These are phyloP conservation scores for Pseudomugil tenellus DNA, from an alignment of 2,797 vertebrate genomes.

Conservation along the genomic window DNA sequence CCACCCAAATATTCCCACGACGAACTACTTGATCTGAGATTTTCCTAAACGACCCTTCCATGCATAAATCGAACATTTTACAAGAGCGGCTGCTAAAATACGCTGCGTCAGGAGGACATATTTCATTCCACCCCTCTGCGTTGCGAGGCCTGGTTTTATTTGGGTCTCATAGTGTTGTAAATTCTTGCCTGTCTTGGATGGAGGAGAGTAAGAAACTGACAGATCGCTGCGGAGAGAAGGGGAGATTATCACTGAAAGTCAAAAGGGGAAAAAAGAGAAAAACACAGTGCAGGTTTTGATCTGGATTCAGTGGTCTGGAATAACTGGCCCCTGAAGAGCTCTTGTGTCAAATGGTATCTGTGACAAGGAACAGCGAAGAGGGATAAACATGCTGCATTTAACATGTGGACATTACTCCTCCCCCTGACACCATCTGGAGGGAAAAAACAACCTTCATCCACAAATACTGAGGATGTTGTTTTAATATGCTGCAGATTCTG, in stretches of 20 bases:
- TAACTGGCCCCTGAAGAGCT: constrained; percentile 79
- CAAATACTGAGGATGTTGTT: constrained; percentile 30
- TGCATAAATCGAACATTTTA: constrained; percentile 6
- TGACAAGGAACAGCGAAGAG: constrained; percentile 73
- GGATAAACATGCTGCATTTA: constrained; percentile 75
- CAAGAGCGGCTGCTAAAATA: constrained; percentile 7
- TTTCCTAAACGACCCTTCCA: constrained; percentile 13
- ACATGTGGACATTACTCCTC: constrained; percentile 73
- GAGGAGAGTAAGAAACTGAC: constrained; percentile 30
- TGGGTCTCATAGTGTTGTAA: constrained; percentile 32
- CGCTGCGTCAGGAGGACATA: constrained; percentile 11
- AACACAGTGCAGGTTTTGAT: constrained; percentile 74
- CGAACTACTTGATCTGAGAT: constrained; percentile 10
- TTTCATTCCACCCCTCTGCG: background rate
- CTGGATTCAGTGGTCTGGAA: constrained; percentile 79
- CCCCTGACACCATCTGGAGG: constrained; percentile 68
- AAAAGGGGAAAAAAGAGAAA: too few species aligned
- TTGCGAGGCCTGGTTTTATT: constrained; percentile 36
- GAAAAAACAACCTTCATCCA: constrained; percentile 50
- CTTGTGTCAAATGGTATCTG: constrained; percentile 80
- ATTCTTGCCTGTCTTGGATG: background rate
- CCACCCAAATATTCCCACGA: constrained; percentile 21
- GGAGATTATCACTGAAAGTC: constrained; percentile 45
- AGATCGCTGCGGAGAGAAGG: constrained; percentile 22
- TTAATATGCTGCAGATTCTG: constrained; percentile 7